Evolutionary conservation across 2,797 vertebrate species (phyloP), one percentile per base, ranked within the genome.

Genomic region (Malacoctenus gilli): DNA sequence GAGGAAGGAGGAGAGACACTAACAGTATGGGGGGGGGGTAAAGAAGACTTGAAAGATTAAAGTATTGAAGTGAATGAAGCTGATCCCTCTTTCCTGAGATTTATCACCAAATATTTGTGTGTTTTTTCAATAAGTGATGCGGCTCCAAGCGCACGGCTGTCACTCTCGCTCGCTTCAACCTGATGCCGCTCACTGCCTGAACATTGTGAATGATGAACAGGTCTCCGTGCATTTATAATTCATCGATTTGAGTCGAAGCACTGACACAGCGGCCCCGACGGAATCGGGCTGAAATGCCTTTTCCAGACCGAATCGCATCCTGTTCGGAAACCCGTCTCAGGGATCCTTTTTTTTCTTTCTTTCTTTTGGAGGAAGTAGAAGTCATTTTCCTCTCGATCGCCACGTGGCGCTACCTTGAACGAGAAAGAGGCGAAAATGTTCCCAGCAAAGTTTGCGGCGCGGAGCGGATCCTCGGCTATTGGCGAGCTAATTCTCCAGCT

Each of bases 401-500:
- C 39, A 4, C 11, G 6, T 21, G 38, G 9, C 25, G 4, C 9
- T 28, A 28, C 25, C 9, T 28, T 28, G 6, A 28, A 28, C 46
- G 14, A 35, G 35, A 16, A 12, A 14, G 18, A 37, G n/a, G 20
- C 28, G 22, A 41, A 55, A 38, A 41, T 37, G 4, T 16, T 16
- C 2, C 25, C 46, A 44, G 35, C 49, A 20, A 68, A 44, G 47
- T 60, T 43, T 50, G 9, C 40, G 61, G 59, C 39, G 28, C 2
- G 42, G 41, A 59, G 61, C 2, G 19, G 47, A 41, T 59, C 54
- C 23, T 21, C 15, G 8, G 51, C 68, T 66, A 77, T 81, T 60
- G 62, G 49, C 53, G 16, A 38, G 72, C 72, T 80, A 70, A 79
- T 80, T 79, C 81, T 69, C 71, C 82, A 86, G 82, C 81, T 88